Evolutionary conservation across 2,797 vertebrate genomes (phyloP), one percentile per base, ranked within the genome.

Genomic region (Chloroceryle amazona): DNA sequence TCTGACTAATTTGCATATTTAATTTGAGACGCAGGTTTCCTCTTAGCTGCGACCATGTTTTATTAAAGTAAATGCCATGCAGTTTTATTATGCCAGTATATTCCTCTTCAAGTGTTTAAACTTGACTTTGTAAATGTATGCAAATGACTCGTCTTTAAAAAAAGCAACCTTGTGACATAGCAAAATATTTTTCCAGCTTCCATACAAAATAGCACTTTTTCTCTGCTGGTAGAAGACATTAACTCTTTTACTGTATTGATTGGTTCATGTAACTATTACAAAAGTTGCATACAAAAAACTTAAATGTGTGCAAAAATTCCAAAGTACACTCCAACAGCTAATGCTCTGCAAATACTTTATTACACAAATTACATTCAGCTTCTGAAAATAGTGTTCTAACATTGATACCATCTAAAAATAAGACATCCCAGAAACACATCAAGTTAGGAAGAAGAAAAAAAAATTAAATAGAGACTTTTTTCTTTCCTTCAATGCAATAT

Each of bases 341-440:
- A 98, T 99, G 99, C 99, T 99, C 99, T 99, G 99, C 98, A 98
- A 98, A 99, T 99, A 99, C 99, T 99, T 99, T 99, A 99, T 99
- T 99, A 99, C 99, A 99, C 99, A 99, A 99, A 99, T 99, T 99
- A 99, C 99, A 99, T 99, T 98, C 98, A 98, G 98, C 99, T 99
- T 99, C 99, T 98, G 98, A 99, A 99, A 99, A 99, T 99, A 99
- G 99, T 99, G 98, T 99, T 99, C 99, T 99, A 99, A 99, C 99
- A 99, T 99, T 99, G 98, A 99, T 99, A 99, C 98, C 97, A 99
- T 99, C 98, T 99, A 99, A 99, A 99, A 99, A 99, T 99, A 98
- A 98, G 98, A 99, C 98, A 99, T 98, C 98, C 98, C 98, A 97
- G 95, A 97, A 98, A 98, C 98, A 98, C 98, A 98, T 96, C 97